Evolutionary conservation across 2,888 invertebrate genomes (phyloP).

Genomic region (Trileptium ribeirensis): DNA sequence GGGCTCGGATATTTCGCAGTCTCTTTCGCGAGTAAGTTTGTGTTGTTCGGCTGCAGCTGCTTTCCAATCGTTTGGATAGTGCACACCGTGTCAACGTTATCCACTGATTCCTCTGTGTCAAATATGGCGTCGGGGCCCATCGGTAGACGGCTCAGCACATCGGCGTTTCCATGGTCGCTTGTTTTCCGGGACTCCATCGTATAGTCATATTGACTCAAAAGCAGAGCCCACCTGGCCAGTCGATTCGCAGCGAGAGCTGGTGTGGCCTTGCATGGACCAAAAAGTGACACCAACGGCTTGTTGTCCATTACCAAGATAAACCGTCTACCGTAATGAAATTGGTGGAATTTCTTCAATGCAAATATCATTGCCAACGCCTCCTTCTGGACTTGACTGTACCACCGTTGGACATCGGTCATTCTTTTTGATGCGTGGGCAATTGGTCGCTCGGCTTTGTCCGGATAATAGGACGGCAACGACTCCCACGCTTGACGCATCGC

Average conservation of each 20-base stretch:
- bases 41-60: not conserved
- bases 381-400: constrained; percentile 1
- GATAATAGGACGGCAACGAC: not conserved
- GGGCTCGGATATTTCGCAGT: not conserved
- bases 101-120: constrained; percentile 25
- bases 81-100: not conserved
- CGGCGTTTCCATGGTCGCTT: constrained; percentile 29
- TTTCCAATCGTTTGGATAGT: not conserved
- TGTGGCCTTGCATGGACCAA: constrained; percentile 19
- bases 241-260: constrained; percentile 28
- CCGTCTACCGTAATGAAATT: not conserved
- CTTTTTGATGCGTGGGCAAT: constrained; percentile 17
- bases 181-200: constrained; percentile 11
- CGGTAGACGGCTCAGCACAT: constrained; percentile 32
- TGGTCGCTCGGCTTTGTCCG: constrained; percentile 5
- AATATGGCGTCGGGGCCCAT: constrained; percentile 11
- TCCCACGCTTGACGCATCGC: not conserved
- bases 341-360: not conserved
- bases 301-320: constrained; percentile 5
- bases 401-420: not conserved
- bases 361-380: constrained; percentile 2
- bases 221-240: constrained; percentile 29
- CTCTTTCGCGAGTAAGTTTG: not conserved
- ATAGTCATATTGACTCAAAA: constrained; percentile 11
- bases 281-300: not conserved